A percentile compares a stretch with the other conserved stretches of the same genome.
Evolutionary conservation across 1,140 invertebrate species (phyloP).

Genomic region (Hesperophylax magnus): DNA sequence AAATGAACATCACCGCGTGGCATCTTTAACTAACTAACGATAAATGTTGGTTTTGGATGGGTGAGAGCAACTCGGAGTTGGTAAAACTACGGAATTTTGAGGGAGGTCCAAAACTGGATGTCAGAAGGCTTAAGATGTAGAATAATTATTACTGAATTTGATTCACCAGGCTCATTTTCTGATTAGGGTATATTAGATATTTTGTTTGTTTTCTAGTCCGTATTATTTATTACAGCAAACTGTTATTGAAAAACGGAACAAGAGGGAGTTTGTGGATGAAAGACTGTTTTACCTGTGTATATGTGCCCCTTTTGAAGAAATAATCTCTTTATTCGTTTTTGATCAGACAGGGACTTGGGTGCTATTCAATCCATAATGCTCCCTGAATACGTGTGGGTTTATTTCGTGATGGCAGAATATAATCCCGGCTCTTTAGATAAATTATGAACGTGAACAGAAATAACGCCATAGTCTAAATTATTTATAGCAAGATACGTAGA

Average conservation of each 20-base stretch:
- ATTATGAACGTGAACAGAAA: background rate
- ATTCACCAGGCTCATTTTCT: too few species aligned
- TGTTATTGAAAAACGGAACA: constrained; percentile 14
- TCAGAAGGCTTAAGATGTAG: too few species aligned
- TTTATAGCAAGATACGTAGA: background rate
- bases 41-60: too few species aligned
- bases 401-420: constrained; percentile 13
- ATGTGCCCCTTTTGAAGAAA: constrained; percentile 42
- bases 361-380: constrained; percentile 32
- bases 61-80: too few species aligned
- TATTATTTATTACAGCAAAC: too few species aligned
- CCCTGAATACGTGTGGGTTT: constrained; percentile 16
- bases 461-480: constrained; percentile 1
- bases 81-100: too few species aligned
- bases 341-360: constrained; percentile 32
- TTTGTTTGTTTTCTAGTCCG: too few species aligned
- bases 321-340: constrained; percentile 45
- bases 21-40: too few species aligned
- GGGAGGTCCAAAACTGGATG: too few species aligned
- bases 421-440: constrained; percentile 19
- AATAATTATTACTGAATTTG: too few species aligned
- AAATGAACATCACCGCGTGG: too few species aligned
- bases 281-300: background rate
- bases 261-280: background rate
- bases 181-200: too few species aligned